Evolutionary conservation across 2,888 invertebrate species (phyloP), one percentile per base, ranked within the genome.

Genomic region (Cryptops parisi): DNA sequence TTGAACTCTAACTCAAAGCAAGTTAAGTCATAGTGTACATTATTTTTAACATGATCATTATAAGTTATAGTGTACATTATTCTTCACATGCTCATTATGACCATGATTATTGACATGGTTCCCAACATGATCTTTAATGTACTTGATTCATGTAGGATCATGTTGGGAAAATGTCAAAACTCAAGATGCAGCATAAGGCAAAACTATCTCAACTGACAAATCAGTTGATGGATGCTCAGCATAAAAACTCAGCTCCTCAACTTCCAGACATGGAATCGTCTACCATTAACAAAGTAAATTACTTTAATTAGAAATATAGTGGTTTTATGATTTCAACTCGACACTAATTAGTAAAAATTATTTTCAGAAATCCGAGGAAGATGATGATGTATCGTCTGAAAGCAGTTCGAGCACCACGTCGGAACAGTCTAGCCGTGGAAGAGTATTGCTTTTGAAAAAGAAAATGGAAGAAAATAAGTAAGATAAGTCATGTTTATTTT

Each of bases 161-260:
- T 24, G 64, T 62, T 56, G 60, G 64, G 12, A 69, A 68, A 52
- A 58, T 68, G 50, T 65, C 67, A n/a, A 70, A 68, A 58, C 53
- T 64, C 50, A 67, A 66, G 55, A 61, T 70, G 3, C 68, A 69
- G 54, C 62, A 67, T 12, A 70, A 70, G 59, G 69, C 69, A 2
- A 68, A 67, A 59, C 60, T 64, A 46, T 63, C 66, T 3, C 64
- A 66, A 47, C 47, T 66, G 58, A 61, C 60, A 53, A 53, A 63
- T 56, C 60, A 65, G 58, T 58, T 64, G 24, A 60, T 62, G 54
- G 64, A 63, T 38, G 58, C 61, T 6, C 61, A 62, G 52, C 62
- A 61, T 44, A 57, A 56, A 40, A n/a, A n/a, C 23, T 22, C 2
- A 15, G 15, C 19, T 6, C 25, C 39, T 24, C 23, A 19, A 19